Base-by-base conservation (phyloP, 2,797 vertebrate genomes). In the Graptemys geographica region DNA sequence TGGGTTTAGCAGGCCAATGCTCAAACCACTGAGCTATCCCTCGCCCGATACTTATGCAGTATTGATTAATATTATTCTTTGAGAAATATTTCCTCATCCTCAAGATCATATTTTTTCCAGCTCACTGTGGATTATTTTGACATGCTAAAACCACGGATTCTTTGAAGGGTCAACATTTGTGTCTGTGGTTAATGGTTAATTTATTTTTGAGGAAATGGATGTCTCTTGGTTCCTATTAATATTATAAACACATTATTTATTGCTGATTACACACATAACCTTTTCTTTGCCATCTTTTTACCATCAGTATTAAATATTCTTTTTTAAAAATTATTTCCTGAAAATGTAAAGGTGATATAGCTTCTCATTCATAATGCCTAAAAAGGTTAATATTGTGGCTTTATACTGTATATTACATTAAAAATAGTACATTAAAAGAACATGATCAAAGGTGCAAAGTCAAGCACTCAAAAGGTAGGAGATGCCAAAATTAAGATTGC, bases 21-120 rank as follows among this genome's bases (percentile, higher is more conserved):
- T n/a, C n/a, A n/a, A n/a, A n/a, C n/a, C n/a, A n/a, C n/a, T n/a
- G n/a, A n/a, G n/a, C n/a, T n/a, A n/a, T n/a, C n/a, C n/a, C n/a
- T n/a, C n/a, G n/a, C n/a, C n/a, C n/a, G n/a, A n/a, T n/a, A n/a
- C 47, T 87, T 83, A 79, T 90, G 81, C 23, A 13, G 16, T 85
- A 85, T 78, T 57, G 88, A 44, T 37, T 94, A 69, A 41, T 59
- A 25, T 41, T 90, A 91, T 92, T 76, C 19, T 89, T 86, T 83
- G 56, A 15, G 27, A 91, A 96, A 94, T 89, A 88, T 84, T 57
- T 90, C 10, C 1, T 51, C 62, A 56, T 90, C 8, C 89, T 90
- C 16, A 41, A 23, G 56, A 62, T 85, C 72, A 84, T 21, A 86
- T 21, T 57, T 93, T 95, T 93, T 86, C 13, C 31, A 84, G n/a